A percentile compares a stretch with the other conserved stretches of the same genome.
phyloP scores from a whole-genome alignment of 2,888 invertebrate genomes.

The Anorthoa munda region DNA sequence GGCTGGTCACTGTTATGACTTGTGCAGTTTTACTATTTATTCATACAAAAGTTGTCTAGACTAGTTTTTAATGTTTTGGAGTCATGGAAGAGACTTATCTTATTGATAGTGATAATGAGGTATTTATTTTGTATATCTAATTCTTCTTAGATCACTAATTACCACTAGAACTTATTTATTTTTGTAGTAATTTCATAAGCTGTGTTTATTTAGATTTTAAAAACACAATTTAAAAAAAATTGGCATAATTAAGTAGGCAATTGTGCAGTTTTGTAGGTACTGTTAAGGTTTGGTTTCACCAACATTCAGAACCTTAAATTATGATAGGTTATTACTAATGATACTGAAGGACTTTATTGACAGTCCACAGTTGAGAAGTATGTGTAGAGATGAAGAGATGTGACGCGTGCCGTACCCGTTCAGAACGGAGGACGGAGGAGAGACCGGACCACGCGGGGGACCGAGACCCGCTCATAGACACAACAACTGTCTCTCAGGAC shows the following conservation, averaged over 20 bases:
- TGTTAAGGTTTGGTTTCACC: slow-evolving; percentile 11
- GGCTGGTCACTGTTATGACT: slow-evolving; percentile 54
- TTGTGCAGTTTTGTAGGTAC: slow-evolving; percentile 11
- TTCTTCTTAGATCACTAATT: slow-evolving; percentile 25
- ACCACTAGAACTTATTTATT: slow-evolving; percentile 19
- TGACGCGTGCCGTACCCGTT: slow-evolving; percentile 82
- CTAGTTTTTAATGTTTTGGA: slow-evolving; percentile 62
- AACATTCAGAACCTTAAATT: slow-evolving; percentile 13
- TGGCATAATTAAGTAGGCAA: slow-evolving; percentile 40
- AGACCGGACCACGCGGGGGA: slow-evolving; percentile 73
- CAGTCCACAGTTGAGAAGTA: slow-evolving; percentile 88
- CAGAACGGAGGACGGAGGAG: slow-evolving; percentile 79
- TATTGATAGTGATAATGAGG: slow-evolving; percentile 83
- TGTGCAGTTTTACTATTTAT: slow-evolving; percentile 43
- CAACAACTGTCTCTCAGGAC: slow-evolving; percentile 82
- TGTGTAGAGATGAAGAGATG: slow-evolving; percentile 90
- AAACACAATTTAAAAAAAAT: slow-evolving; percentile 31
- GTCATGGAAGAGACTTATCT: slow-evolving; percentile 79
- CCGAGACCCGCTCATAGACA: slow-evolving; percentile 84
- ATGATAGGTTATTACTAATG: slow-evolving; percentile 21
- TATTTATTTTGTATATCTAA: slow-evolving; percentile 63
- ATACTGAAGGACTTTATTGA: slow-evolving; percentile 80
- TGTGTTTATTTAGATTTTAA: slow-evolving; percentile 7
- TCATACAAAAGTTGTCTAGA: slow-evolving; percentile 48
- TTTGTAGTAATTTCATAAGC: slow-evolving; percentile 25